Conservation (phyloP, 2,113 vertebrate genomes). For the Triplophysa rosa region DNA sequence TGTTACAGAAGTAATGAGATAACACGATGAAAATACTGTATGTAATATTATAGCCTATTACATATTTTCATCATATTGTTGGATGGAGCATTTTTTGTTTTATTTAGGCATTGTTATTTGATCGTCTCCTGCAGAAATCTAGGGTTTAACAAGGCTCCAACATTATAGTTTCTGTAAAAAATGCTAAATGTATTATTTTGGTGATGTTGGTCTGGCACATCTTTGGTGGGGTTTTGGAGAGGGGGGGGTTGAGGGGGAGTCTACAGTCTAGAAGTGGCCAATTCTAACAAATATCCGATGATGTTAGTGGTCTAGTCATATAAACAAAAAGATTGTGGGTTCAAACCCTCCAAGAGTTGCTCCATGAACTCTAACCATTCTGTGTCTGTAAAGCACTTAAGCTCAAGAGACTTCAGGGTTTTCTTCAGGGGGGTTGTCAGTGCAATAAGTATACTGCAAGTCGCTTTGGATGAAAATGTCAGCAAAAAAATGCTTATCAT, state of each 20-base stretch:
- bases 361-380: background rate
- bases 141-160: no score
- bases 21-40: no score
- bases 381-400: background rate
- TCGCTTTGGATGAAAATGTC: constrained; percentile 4
- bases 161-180: no score
- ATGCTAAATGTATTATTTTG: no score
- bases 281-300: no score
- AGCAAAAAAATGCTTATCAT: constrained; percentile 2
- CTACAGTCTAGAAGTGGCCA: no score
- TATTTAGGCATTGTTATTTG: no score
- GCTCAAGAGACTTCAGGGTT: background rate
- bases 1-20: background rate
- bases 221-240: background rate
- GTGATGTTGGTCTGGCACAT: background rate
- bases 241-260: no score
- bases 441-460: constrained; percentile 18
- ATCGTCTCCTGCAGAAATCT: no score
- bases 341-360: background rate
- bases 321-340: background rate
- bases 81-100: no score
- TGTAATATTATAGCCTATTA: no score
- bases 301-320: background rate
- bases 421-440: background rate
- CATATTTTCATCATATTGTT: no score